Percentiles rank a stretch among this genome's conserved stretches.
Conservation (phyloP, 2,888 invertebrate species). For the Spisula subtruncata region DNA sequence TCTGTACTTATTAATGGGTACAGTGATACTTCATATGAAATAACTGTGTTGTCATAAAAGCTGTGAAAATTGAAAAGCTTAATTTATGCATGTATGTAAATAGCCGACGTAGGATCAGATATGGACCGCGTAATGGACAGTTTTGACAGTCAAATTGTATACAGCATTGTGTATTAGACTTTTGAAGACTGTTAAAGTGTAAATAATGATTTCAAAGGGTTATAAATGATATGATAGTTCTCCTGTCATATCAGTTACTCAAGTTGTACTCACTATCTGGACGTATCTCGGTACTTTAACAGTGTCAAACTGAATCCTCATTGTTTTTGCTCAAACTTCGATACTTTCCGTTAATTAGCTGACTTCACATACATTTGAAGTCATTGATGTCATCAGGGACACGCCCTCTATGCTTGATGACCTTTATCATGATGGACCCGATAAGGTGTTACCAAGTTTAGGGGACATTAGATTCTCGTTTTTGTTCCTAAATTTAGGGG, state of each 20-base stretch:
- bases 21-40: constrained; percentile 1
- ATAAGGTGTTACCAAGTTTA: not conserved
- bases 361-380: constrained; percentile 43
- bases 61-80: constrained; percentile 6
- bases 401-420: constrained; percentile 25
- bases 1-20: not conserved
- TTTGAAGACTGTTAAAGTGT: constrained; percentile 37
- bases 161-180: not conserved
- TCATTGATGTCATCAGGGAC: constrained; percentile 27
- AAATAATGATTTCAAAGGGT: constrained; percentile 36
- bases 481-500: too few relatives aligned
- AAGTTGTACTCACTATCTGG: not conserved
- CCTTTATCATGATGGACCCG: not conserved
- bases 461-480: not conserved
- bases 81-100: constrained; percentile 33
- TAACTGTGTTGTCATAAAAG: not conserved
- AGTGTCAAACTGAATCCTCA: not conserved
- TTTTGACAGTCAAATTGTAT: constrained; percentile 24
- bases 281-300: not conserved
- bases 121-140: constrained; percentile 9
- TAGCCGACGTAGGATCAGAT: constrained; percentile 14
- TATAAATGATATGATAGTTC: not conserved
- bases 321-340: constrained; percentile 1
- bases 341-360: constrained; percentile 7
- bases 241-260: constrained; percentile 30